Evolutionary conservation across 2,888 invertebrate genomes (phyloP), one percentile per base, ranked within the genome.

Genomic region (Mesopsocus fuscifrons): DNA sequence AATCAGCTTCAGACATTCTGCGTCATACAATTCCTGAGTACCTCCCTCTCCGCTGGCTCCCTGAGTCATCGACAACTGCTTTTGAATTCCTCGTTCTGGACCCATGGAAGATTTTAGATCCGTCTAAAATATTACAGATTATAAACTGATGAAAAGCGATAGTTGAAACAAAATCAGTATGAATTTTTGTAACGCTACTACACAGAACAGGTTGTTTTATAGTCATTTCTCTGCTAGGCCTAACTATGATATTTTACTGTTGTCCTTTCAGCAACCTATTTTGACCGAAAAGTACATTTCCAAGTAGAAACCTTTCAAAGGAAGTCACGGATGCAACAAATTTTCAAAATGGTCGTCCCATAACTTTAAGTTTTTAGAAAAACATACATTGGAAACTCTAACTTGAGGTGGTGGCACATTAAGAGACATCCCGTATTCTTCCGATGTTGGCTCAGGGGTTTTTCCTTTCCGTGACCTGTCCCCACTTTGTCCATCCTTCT

Each of bases 11-110:
- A 92, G 64, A 52, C 88, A 89, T 48, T 88, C 87, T 0, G 74
- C 68, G 55, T 91, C 89, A 53, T 79, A 88, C 50, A 87, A 77
- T 61, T 89, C 88, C 53, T 85, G 78, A 47, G 85, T 85, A 3
- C 84, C 76, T 0, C 81, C 71, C 56, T 85, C 85, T 0, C 85
- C 74, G 0, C 74, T 75, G 1, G 74, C 68, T 0, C 74, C 63
- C 0, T 68, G 66, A 34, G 72, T 68, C 1, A 80, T 73, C 0
- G 84, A 80, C 65, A 82, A 72, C 48, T 75, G 75, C 53, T 81
- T 82, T 20, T 72, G 73, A 18, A 51, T 53, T 11, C 52, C 52
- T 8, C 34, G 8, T 6, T 13, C 34, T n/a, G n/a, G n/a, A 26
- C 26, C 26, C 26, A 26, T 41, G 26, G 33, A 11, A 63, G 50